Evolutionary conservation across 2,113 vertebrate genomes (phyloP).

Genomic region (Myrmophylax atrothorax): DNA sequence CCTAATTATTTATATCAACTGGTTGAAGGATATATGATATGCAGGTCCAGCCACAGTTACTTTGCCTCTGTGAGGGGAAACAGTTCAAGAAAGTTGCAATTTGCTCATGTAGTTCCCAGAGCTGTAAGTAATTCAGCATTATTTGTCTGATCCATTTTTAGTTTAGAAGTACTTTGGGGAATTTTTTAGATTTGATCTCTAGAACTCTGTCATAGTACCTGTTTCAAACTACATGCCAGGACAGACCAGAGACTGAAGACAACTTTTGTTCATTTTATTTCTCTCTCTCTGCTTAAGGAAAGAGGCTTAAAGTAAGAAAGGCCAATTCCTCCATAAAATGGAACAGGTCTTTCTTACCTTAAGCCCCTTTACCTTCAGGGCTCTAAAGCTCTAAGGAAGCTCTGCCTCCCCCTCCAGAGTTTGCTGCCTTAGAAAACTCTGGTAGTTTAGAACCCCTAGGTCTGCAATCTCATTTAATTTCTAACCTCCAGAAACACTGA

Average conservation of each 20-base stretch:
- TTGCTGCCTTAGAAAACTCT: background rate
- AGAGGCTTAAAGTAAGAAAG: background rate
- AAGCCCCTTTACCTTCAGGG: background rate
- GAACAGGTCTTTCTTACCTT: background rate
- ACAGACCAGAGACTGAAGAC: background rate
- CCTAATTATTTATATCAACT: background rate
- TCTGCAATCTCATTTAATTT: background rate
- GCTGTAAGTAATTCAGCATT: background rate
- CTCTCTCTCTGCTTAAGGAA: background rate
- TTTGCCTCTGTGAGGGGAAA: background rate
- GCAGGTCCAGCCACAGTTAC: background rate
- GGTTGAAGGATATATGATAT: background rate
- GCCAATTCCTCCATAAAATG: background rate
- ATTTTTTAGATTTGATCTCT: background rate
- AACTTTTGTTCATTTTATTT: background rate
- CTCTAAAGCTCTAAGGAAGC: background rate
- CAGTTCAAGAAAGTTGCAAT: background rate
- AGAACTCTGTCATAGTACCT: background rate
- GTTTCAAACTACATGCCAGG: background rate
- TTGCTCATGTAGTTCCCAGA: background rate
- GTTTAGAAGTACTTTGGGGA: background rate
- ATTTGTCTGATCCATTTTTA: background rate
- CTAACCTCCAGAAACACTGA: background rate
- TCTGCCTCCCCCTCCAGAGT: background rate
- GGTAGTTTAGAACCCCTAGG: background rate